Evolutionary conservation across 1,140 invertebrate genomes (phyloP), one percentile per base, ranked within the genome.

Genomic region (Zaprionus tsacasi): DNA sequence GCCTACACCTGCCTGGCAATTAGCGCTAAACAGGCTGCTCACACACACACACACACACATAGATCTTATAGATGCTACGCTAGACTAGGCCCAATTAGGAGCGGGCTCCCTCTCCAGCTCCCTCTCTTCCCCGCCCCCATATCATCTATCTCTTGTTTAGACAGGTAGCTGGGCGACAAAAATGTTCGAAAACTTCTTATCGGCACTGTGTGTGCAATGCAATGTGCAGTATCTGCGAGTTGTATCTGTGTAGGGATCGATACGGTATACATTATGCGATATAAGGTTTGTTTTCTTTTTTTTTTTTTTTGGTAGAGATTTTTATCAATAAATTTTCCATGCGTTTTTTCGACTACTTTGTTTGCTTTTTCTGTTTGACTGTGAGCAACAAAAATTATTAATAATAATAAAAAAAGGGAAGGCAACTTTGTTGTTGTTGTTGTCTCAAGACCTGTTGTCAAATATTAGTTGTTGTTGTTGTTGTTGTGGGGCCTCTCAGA

Each of bases 281-380:
- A 30, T 66, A 38, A 38, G 54, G 52, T 69, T 17, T 40, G 30
- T 57, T 21, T n/a, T n/a, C n/a, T n/a, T n/a, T n/a, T n/a, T n/a
- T n/a, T n/a, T n/a, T n/a, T n/a, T n/a, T 59, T 61, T 36, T 3
- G 58, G 15, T 57, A 48, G 54, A 66, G 73, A 76, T 76, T 59
- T 76, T 71, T 76, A 76, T 76, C 73, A 76, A 72, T 76, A 72
- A 58, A 52, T 70, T 58, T 56, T 68, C 21, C 59, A 61, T 70
- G 66, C 66, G 33, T 69, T 50, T 30, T 57, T 43, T 43, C 6
- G 48, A 43, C 59, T 55, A 55, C 48, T 63, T 61, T 63, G 12
- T 54, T 58, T 59, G 38, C 38, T 17, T 61, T 58, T 15, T 13
- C 2, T 48, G 38, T 70, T 75, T 64, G 59, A 55, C 13, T 33